Evolutionary conservation across 2,888 invertebrate species (phyloP).

Genomic region (Timandra comae): DNA sequence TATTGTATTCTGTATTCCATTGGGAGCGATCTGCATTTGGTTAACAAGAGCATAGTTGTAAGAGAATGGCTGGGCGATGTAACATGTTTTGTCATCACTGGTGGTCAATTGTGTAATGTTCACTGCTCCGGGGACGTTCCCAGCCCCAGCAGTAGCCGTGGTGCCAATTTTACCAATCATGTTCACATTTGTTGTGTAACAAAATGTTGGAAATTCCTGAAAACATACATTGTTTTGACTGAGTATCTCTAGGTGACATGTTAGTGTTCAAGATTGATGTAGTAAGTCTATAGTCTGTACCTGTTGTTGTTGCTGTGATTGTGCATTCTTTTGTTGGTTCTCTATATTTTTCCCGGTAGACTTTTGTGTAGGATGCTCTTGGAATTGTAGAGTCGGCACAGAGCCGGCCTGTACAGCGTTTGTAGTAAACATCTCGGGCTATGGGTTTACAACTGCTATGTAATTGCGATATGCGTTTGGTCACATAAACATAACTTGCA

Average conservation of each 20-base stretch:
- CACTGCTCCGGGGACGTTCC: conserved; percentile 59
- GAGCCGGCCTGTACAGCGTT: conserved; percentile 78
- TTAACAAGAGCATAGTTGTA: conserved; percentile 91
- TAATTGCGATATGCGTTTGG: conserved; percentile 36
- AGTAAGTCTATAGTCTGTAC: conserved; percentile 22
- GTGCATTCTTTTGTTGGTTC: conserved; percentile 78
- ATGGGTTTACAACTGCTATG: conserved; percentile 15
- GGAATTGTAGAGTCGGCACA: conserved; percentile 81
- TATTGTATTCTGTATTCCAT: conserved; percentile 82
- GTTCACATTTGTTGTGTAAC: conserved; percentile 82
- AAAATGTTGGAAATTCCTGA: conserved; percentile 82
- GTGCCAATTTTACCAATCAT: conserved; percentile 80
- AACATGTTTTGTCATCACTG: conserved; percentile 82
- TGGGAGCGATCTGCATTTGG: conserved; percentile 88
- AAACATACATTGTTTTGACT: conserved; percentile 10
- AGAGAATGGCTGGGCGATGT: conserved; percentile 84
- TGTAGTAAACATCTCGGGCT: conserved; percentile 72
- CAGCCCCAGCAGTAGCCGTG: conserved; percentile 48
- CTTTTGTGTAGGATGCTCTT: conserved; percentile 79
- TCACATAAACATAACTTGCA: conserved; percentile 26
- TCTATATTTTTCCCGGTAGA: conserved; percentile 78
- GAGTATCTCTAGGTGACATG: background rate
- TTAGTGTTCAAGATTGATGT: too few relatives aligned
- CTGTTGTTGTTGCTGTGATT: conserved; percentile 53
- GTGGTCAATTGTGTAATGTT: conserved; percentile 82